Percentiles rank a stretch among this genome's conserved stretches.
These are phyloP conservation scores for Chrysoperla carnea DNA, from an alignment of 1,140 invertebrate species.

Conservation along the genomic window DNA sequence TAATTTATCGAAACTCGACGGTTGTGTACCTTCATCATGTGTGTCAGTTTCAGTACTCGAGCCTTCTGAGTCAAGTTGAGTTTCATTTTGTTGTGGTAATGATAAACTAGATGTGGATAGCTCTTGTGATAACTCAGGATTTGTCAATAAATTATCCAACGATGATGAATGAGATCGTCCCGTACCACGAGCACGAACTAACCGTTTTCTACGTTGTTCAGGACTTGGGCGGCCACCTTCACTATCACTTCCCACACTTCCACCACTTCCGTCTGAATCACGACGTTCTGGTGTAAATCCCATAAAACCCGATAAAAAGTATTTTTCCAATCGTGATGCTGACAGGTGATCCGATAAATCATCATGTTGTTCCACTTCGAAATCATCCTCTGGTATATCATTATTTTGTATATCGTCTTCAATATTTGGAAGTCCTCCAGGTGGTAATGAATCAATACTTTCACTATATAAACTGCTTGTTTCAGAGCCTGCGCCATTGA, in stretches of 20 bases:
- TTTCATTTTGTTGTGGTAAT: slow-evolving; percentile 16
- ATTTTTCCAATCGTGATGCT: slow-evolving; percentile 74
- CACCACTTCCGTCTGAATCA: slow-evolving; percentile 62
- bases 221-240: slow-evolving; percentile 71
- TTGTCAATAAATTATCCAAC: slow-evolving; percentile 49
- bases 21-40: slow-evolving; percentile 41
- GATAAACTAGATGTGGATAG: slow-evolving; percentile 21
- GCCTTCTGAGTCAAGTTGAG: slow-evolving; percentile 40
- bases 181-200: slow-evolving; percentile 61
- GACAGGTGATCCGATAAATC: slow-evolving; percentile 26
- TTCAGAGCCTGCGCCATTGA: slow-evolving; percentile 58
- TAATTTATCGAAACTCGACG: slow-evolving; percentile 38
- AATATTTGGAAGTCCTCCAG: slow-evolving; percentile 27
- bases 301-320: slow-evolving; percentile 73
- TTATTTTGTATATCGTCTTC: slow-evolving; percentile 27
- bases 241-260: slow-evolving; percentile 67
- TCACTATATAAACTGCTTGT: slow-evolving; percentile 76
- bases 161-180: slow-evolving; percentile 63
- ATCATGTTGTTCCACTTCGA: no score
- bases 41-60: slow-evolving; percentile 61
- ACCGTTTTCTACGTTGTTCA: slow-evolving; percentile 59
- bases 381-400: slow-evolving; percentile 36
- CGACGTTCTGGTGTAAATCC: slow-evolving; percentile 54
- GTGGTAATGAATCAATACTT: slow-evolving; percentile 47
- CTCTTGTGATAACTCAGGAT: slow-evolving; percentile 30